Evolutionary conservation across 2,888 invertebrate genomes (phyloP), one percentile per base, ranked within the genome.

Genomic region (Hololepta plana): DNA sequence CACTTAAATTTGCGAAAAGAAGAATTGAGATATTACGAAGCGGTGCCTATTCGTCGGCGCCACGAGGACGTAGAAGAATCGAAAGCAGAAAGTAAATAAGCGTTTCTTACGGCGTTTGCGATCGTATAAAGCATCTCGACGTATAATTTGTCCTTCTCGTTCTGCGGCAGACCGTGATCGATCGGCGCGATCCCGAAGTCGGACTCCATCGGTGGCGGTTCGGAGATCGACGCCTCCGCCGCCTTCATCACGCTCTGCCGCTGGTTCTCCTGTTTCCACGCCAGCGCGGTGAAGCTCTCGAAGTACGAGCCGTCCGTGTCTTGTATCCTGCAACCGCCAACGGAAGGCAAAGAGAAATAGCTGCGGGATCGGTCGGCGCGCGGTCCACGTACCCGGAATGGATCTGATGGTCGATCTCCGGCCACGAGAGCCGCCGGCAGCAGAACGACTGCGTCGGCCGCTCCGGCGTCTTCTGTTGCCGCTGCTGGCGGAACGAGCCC

Each of bases 91-190:
- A n/a, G n/a, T n/a, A n/a, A 6, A 21, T 20, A 21, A 7, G 14
- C 60, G 47, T n/a, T n/a, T 12, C 76, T 74, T 34, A 80, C 85
- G 43, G 91, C 84, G 55, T 96, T 91, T 36, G 87, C 81, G 41
- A 96, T 88, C 36, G 93, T 95, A 57, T 93, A 93, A 40, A 95
- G 62, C 34, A 93, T 90, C 59, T 95, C 84, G 30, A 81, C 67
- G 51, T 87, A 87, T 32, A 85, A 60, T 43, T 73, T 69, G 47
- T 85, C 80, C 50, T 66, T 60, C 55, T 68, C 56, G 32, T 42
- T 47, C 32, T 49, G 53, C 4, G 51, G 42, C 7, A 46, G 37
- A 23, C 45, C 42, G 38, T 51, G 54, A 34, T 56, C 55, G 28
- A 54, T 49, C 10, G 54, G 47, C 8, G 42, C 40, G 26, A 52